Evolutionary conservation across 2,888 invertebrate genomes (phyloP).

Genomic region (Ochlodes sylvanus): DNA sequence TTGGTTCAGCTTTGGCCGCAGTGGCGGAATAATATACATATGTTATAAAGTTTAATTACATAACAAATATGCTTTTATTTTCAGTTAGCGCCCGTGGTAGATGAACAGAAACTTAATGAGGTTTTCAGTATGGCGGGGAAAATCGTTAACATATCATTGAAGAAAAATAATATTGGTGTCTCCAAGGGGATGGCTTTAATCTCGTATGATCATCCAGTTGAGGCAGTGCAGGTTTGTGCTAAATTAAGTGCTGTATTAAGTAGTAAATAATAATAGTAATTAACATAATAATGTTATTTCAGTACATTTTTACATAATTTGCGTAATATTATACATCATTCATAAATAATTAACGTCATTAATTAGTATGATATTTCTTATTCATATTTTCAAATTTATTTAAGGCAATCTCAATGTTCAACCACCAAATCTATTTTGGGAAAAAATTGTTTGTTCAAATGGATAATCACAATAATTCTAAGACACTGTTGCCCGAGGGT

Average conservation of each 20-base stretch:
- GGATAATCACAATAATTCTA: background rate
- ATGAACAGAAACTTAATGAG: background rate
- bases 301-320: no score
- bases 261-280: no score
- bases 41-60: background rate
- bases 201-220: conserved; percentile 94
- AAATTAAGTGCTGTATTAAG: no score
- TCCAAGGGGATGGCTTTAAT: background rate
- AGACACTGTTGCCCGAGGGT: background rate
- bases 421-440: background rate
- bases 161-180: background rate
- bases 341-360: no score
- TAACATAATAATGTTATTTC: no score
- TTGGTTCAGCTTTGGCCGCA: no score
- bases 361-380: background rate
- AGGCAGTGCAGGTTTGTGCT: conserved; percentile 87
- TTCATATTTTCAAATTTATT: background rate
- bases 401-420: background rate
- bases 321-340: no score
- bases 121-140: background rate
- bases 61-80: background rate
- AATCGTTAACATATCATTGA: background rate
- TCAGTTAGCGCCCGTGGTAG: background rate
- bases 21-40: no score
- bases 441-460: background rate